Base-by-base conservation (phyloP, 2,113 vertebrate genomes). In the Chloebia gouldiae region DNA sequence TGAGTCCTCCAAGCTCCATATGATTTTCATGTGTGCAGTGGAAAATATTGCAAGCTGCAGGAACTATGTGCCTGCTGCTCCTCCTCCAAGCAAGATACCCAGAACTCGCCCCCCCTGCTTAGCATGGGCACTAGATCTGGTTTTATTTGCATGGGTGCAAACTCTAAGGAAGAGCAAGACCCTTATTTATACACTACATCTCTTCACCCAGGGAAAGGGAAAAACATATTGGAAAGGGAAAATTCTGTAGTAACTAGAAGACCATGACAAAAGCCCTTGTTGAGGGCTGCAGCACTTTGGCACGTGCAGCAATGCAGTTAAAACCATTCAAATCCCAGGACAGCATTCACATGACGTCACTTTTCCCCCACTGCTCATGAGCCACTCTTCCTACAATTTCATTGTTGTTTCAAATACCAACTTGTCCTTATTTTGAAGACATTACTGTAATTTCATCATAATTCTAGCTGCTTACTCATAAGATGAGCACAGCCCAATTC, bases 371-470 rank as follows among this genome's bases (percentile, higher is more conserved):
- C 10, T 68, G 44, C 68, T 56, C 68, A 57, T 0, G 0, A 37
- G 57, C 57, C 37, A 33, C 25, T 42, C 44, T 66, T 79, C 42
- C 59, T 54, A 70, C 75, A 85, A 65, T 33, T 85, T 66, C 47
- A 65, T 33, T n/a, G 27, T 20, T 57, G 44, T 78, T 93, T 86
- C 88, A 91, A 54, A 79, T 44, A 83, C 4, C 35, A 82, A 35
- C 85, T 86, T 81, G 81, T 70, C 79, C 53, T 89, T 78, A 59
- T 90, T 92, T 77, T 91, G 57, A 83, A 86, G 22, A 85, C 81
- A 28, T n/a, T 22, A 66, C 35, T 88, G 1, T 24, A 66, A 47
- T 66, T 90, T 81, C 79, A 77, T 59, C 39, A 31, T n/a, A 69
- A 63, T 64, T 90, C 44, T 37, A 94, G 27, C 42, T 75, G 73